Base-by-base conservation (phyloP, 2,888 invertebrate genomes). In the Aporophyla lueneburgensis region DNA sequence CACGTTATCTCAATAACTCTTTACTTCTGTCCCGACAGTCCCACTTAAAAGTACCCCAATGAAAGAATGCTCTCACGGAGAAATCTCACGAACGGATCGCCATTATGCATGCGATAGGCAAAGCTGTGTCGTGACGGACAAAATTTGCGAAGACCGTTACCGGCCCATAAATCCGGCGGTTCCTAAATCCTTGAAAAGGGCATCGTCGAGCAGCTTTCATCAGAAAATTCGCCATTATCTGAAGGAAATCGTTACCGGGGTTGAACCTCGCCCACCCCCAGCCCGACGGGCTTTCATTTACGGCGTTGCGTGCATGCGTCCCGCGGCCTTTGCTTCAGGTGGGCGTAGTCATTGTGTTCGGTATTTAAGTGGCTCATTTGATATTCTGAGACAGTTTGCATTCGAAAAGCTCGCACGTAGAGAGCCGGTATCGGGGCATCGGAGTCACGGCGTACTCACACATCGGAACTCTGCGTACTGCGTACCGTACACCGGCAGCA, bases 321-420 rank as follows among this genome's bases (percentile, higher is more conserved):
- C 92, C 91, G 92, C 93, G 93, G 95, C 95, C 94, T 95, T 94
- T 93, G 93, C 95, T 95, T 94, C 95, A 96, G 96, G 96, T 96
- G 94, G 95, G 95, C 94, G 95, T 94, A 94, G 93, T 93, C 95
- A 95, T 96, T 96, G 95, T 96, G 92, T 93, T 95, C 94, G 92
- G 94, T 95, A 95, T 96, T 96, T 96, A 96, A 96, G 96, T 96
- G 94, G 96, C 94, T 96, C 95, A 96, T 96, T 96, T 95, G 94
- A 96, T 95, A 96, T 96, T 96, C 96, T 92, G 93, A 95, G 96
- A 96, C 95, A 95, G 96, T 96, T 95, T 95, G 94, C 94, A 95
- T 95, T 96, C 91, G 93, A 93, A 94, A 94, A 94, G 93, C 94
- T 92, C 91, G 94, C 94, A 94, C 93, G 94, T 94, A 92, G 93